These are phyloP conservation scores for Cephus pygmeus DNA, from an alignment of 2,888 invertebrate species.

Conservation along the genomic window DNA sequence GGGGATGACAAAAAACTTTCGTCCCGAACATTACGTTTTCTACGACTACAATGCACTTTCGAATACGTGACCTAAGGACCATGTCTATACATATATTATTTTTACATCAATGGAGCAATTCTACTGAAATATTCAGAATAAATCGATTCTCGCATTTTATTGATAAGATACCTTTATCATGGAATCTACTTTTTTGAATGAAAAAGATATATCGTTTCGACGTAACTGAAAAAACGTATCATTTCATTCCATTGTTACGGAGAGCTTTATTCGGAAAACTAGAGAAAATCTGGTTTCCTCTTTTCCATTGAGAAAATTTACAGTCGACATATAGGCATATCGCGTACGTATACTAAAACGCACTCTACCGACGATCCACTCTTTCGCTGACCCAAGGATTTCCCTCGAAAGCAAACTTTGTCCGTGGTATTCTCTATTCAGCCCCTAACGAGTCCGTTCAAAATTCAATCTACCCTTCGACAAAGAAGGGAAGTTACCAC, in stretches of 20 bases:
- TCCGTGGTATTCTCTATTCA: background rate
- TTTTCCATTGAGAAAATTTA: background rate
- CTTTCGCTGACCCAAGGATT: slow-evolving; percentile 1
- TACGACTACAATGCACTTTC: background rate
- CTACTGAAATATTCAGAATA: background rate
- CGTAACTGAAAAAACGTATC: background rate
- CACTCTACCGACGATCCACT: background rate
- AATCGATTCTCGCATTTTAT: background rate
- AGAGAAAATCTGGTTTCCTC: background rate
- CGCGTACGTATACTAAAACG: background rate
- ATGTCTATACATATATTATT: background rate
- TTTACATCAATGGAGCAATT: background rate
- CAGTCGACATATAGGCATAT: background rate
- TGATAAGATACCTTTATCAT: background rate
- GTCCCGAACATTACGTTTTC: background rate
- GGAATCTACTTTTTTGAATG: background rate
- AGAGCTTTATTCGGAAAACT: background rate
- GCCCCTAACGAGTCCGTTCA: slow-evolving; percentile 5
- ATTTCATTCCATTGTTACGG: background rate
- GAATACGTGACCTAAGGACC: background rate
- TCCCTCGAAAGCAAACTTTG: background rate
- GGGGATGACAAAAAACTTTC: background rate
- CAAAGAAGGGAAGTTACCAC: background rate
- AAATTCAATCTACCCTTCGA: slow-evolving; percentile 7
- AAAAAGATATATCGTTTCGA: background rate